Conservation (phyloP, 2,113 vertebrate species). For the Protobothrops mucrosquamatus region DNA sequence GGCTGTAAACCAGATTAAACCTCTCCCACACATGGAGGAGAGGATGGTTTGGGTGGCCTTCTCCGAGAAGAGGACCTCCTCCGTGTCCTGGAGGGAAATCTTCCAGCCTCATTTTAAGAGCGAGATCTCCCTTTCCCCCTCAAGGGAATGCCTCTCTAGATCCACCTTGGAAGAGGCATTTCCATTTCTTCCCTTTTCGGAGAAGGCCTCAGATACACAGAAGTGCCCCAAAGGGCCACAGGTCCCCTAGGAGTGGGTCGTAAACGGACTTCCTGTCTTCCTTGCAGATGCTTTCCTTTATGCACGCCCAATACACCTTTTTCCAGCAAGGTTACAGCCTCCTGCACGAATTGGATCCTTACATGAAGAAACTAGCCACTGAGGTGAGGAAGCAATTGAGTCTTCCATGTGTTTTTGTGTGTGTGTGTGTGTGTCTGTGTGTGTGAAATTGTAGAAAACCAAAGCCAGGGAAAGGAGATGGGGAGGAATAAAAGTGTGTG, state of each 20-base stretch:
- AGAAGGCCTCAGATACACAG: neutral
- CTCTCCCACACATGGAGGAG: neutral
- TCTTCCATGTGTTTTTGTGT: rapidly evolving
- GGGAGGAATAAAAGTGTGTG: neutral
- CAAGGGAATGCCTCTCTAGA: neutral
- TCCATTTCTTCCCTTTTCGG: neutral
- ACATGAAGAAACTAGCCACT: constrained; percentile 93
- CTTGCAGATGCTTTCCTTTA: constrained; percentile 93
- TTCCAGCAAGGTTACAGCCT: constrained; percentile 95
- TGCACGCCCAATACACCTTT: constrained; percentile 95
- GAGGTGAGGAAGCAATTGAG: constrained; percentile 77
- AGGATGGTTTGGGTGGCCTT: neutral
- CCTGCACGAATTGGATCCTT: constrained; percentile 89
- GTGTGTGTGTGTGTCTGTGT: too few species aligned
- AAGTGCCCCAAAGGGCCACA: neutral
- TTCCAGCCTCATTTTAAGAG: neutral
- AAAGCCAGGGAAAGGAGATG: neutral
- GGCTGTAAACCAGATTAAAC: neutral
- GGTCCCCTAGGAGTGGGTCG: neutral
- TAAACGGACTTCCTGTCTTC: neutral
- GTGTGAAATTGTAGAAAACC: neutral
- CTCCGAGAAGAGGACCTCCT: neutral
- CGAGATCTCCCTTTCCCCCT: neutral
- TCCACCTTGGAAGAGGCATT: neutral
- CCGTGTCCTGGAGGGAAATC: neutral